Evolutionary conservation across 2,888 invertebrate genomes (phyloP), one percentile per base, ranked within the genome.

Genomic region (Platerodrilus igneus): DNA sequence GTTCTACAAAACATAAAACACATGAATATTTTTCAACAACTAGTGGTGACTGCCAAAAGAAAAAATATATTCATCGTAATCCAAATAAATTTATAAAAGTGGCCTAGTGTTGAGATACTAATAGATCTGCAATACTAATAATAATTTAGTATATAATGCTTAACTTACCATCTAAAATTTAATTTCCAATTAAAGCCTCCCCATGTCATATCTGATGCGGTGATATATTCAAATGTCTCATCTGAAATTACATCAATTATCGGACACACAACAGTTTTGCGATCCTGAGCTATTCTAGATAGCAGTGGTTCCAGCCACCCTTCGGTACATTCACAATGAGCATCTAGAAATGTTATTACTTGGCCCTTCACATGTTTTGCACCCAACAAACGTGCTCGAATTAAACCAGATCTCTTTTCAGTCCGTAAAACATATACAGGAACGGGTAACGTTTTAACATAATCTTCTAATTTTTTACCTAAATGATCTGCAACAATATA

Each of bases 171-270:
- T 74, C 97, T 83, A 72, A 99, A 99, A 72, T 97, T 97, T 35
- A 99, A 77, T 70, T 96, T 96, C 97, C 97, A 97, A 72, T 97
- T 99, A 72, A 99, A 99, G 14, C 97, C 97, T 47, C 97, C 97
- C 96, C 97, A 99, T 1, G 97, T 99, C 83, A 95, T 94, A 67
- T 99, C 97, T 1, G 95, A 95, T 1, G 97, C 97, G 32, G 95
- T 90, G 48, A 97, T 92, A 72, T 99, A 99, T 70, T 97, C 96
- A 70, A 99, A 99, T 3, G 93, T 93, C 58, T 97, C 96, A 68
- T 99, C 97, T 28, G 93, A 94, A 60, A 99, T 97, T 41, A 99
- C 95, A 69, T 99, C 99, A 57, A 99, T 97, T 54, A 99, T 94
- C 5, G 99, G 97, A 68, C 96, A 94, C 3, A 95, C 96, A 27